These are phyloP conservation scores for Meliscaeva auricollis DNA, from an alignment of 2,888 invertebrate genomes.

Conservation along the genomic window DNA sequence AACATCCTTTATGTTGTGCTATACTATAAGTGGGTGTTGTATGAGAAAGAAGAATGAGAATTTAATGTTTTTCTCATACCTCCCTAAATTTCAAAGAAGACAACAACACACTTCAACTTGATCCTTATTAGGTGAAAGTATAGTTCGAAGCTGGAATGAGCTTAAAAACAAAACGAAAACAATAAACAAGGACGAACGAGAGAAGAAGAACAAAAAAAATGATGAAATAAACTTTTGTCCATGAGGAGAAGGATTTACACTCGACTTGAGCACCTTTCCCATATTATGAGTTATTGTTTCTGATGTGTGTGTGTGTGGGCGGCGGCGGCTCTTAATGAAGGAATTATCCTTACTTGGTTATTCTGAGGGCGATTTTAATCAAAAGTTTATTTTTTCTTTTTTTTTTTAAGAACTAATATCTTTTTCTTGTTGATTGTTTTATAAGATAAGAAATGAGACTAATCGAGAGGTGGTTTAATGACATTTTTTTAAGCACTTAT, in stretches of 20 bases:
- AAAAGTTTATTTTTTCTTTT: constrained; percentile 24
- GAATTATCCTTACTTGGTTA: constrained; percentile 52
- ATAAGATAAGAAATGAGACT: not conserved
- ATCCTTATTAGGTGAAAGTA: constrained; percentile 52
- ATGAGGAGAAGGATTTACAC: constrained; percentile 56
- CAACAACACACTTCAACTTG: constrained; percentile 28
- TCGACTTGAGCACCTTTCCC: constrained; percentile 33
- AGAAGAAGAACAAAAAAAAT: constrained; percentile 31
- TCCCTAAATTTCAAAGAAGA: not conserved
- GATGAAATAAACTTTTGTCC: constrained; percentile 44
- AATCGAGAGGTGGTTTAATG: not conserved
- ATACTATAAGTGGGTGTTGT: constrained; percentile 5
- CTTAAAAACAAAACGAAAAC: not conserved
- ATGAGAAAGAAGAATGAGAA: constrained; percentile 54
- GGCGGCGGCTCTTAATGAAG: constrained; percentile 47
- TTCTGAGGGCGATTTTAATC: constrained; percentile 63
- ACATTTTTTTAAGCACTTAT: not conserved
- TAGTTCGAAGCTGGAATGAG: constrained; percentile 12
- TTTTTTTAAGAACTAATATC: constrained; percentile 14
- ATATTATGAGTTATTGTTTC: constrained; percentile 60
- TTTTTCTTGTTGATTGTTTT: constrained; percentile 24
- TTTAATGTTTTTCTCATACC: constrained; percentile 53
- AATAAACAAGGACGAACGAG: constrained; percentile 3
- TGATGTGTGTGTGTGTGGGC: constrained; percentile 25
- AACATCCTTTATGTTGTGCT: constrained; percentile 26